phyloP scores from a whole-genome alignment of 2,888 invertebrate species.

The Drosophila mimica region DNA sequence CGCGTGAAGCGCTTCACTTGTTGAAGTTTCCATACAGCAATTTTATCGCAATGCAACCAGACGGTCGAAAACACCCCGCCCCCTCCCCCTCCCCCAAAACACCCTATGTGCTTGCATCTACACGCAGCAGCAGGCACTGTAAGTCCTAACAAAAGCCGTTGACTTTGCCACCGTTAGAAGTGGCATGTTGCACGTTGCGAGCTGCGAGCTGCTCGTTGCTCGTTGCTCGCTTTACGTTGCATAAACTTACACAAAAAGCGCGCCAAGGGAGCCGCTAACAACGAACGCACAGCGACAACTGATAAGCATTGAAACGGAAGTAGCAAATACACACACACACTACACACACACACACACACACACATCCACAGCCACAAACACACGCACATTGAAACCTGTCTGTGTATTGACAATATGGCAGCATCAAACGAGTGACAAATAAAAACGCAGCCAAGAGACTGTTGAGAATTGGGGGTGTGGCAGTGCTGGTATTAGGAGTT shows the following conservation, averaged over 20 bases:
- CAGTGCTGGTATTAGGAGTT: background rate
- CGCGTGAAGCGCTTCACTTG: slow-evolving; percentile 51
- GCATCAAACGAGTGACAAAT: slow-evolving; percentile 66
- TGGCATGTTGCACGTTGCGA: slow-evolving; percentile 40
- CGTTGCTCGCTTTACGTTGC: slow-evolving; percentile 56
- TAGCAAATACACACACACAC: slow-evolving; percentile 30
- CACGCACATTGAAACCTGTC: slow-evolving; percentile 12
- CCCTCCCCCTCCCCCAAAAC: too few relatives aligned
- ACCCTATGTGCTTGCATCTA: background rate
- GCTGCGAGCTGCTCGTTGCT: slow-evolving; percentile 17
- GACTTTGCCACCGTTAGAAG: slow-evolving; percentile 56
- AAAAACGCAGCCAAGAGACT: slow-evolving; percentile 49
- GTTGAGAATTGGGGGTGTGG: slow-evolving; percentile 4
- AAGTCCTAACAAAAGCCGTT: slow-evolving; percentile 63
- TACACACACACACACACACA: slow-evolving; percentile 10
- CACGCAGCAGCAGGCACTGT: slow-evolving; percentile 24
- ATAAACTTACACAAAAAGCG: slow-evolving; percentile 72
- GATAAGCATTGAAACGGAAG: slow-evolving; percentile 75
- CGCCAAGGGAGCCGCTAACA: slow-evolving; percentile 60
- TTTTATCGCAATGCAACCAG: slow-evolving; percentile 70
- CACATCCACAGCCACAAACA: slow-evolving; percentile 1
- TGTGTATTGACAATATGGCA: slow-evolving; percentile 55
- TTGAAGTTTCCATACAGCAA: slow-evolving; percentile 43
- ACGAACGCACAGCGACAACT: slow-evolving; percentile 62
- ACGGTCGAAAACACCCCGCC: slow-evolving; percentile 35